Conservation (phyloP, 2,797 vertebrate species). For the Carapus acus region DNA sequence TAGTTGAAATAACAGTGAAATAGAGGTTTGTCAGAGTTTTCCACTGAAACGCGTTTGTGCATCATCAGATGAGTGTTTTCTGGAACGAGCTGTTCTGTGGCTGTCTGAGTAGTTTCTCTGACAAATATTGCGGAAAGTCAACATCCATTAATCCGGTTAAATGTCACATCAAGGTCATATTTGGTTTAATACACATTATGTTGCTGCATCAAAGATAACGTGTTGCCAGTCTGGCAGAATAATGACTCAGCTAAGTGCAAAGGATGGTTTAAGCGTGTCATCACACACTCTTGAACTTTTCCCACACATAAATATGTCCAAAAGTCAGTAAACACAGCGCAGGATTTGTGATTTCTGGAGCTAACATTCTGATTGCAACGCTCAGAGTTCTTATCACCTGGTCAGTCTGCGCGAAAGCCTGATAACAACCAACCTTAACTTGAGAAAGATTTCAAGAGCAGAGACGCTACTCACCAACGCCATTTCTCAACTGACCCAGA, state of each 20-base stretch:
- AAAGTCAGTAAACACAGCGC: neutral
- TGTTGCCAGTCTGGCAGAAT: neutral
- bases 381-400: neutral
- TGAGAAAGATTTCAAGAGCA: too few species aligned
- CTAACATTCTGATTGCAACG: neutral
- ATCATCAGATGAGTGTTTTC: slow-evolving; percentile 3
- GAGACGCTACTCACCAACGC: too few species aligned
- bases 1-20: neutral
- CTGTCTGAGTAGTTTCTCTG: neutral
- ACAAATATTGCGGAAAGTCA: neutral
- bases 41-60: neutral
- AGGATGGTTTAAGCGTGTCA: neutral
- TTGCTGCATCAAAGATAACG: slow-evolving; percentile 16
- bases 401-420: neutral
- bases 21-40: neutral
- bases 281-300: neutral
- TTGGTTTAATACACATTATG: slow-evolving; percentile 7
- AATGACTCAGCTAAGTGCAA: slow-evolving; percentile 3
- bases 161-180: neutral
- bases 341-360: neutral
- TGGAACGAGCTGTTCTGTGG: neutral
- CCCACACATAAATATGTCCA: neutral
- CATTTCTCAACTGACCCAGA: too few species aligned
- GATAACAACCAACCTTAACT: slow-evolving; percentile 6
- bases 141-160: slow-evolving; percentile 3